Evolutionary conservation across 2,113 vertebrate species (phyloP), one percentile per base, ranked within the genome.

Genomic region (Maccullochella peelii): DNA sequence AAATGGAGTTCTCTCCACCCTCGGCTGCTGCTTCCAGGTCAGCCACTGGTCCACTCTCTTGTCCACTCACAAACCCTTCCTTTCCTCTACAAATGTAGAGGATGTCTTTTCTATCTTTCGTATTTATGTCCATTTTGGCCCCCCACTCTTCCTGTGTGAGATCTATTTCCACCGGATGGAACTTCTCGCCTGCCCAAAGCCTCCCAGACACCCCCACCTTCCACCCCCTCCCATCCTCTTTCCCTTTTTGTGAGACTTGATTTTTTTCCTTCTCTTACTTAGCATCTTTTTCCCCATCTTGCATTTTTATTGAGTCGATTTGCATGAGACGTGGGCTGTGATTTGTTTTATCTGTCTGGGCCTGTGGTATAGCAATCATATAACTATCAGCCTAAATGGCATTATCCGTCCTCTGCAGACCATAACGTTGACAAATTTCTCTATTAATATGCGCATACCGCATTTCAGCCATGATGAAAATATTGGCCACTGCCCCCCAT

Each of bases 311-410:
- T 1, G 30, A 87, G 61, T 63, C 3, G 14, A 47, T 89, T 80
- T 84, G 70, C 79, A 73, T 73, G 62, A 30, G 23, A 49, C 0
- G 36, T 30, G 57, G 75, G 59, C 65, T 21, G 72, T 82, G 74
- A 91, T 90, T 88, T 71, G 85, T 90, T 91, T 14, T 76, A 84
- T 90, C 69, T 85, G 71, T 82, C 83, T 55, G 84, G 38, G 66
- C 44, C 62, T 2, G 33, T 67, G 57, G 67, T 80, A 36, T 59
- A 68, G 70, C 75, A 71, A 85, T 88, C 82, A 61, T 84, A 79
- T 88, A 87, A 88, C 79, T 91, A 83, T 91, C 87, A 90, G 36
- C 58, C 63, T 79, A 72, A 86, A 92, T 70, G 79, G 73, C 69
- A 73, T 84, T 75, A 90, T 80, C 88, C 77, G 67, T 81, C 80